Base-by-base conservation (phyloP, 2,888 invertebrate genomes). In the Drosophila infuscata region DNA sequence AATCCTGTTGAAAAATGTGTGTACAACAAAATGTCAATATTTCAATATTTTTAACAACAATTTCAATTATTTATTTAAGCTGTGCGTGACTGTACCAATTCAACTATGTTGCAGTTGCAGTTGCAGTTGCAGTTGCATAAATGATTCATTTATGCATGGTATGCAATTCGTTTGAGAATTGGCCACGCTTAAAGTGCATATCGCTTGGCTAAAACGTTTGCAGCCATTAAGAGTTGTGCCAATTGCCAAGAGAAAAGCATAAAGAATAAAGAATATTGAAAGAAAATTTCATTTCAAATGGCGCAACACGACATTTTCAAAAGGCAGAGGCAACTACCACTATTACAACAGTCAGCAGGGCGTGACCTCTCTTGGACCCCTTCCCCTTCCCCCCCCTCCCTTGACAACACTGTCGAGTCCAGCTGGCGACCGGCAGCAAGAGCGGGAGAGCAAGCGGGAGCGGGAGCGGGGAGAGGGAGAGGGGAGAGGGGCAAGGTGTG, bases 251-350 rank as follows among this genome's bases (percentile, higher is more conserved):
- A 46, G 56, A 36, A 49, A 63, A 67, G 56, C 65, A 63, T 76
- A 80, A 2, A 25, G 3, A 25, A 25, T 25, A 49, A 63, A 67
- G 56, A 68, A 63, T 76, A 80, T 78, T 78, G 71, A 74, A 73
- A 83, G 81, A 86, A 81, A 81, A 84, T 86, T 88, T 88, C 82
- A 86, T 89, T 88, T 88, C 81, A 83, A 88, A 82, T 89, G 79
- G 82, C 79, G 83, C 76, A 75, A 71, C 66, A 72, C 63, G 73
- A 75, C 86, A 84, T 75, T 85, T 75, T 72, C 63, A 20, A 25
- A 11, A 11, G 35, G 20, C 20, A 36, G 25, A 68, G 48, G 35
- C 72, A 69, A 36, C 57, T 32, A 49, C 56, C 38, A 73, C 57
- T 70, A 64, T 52, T 64, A 43, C 52, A 49, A 36, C 35, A 58